Evolutionary conservation across 2,888 invertebrate species (phyloP), one percentile per base, ranked within the genome.

Genomic region (Xestia xanthographa): DNA sequence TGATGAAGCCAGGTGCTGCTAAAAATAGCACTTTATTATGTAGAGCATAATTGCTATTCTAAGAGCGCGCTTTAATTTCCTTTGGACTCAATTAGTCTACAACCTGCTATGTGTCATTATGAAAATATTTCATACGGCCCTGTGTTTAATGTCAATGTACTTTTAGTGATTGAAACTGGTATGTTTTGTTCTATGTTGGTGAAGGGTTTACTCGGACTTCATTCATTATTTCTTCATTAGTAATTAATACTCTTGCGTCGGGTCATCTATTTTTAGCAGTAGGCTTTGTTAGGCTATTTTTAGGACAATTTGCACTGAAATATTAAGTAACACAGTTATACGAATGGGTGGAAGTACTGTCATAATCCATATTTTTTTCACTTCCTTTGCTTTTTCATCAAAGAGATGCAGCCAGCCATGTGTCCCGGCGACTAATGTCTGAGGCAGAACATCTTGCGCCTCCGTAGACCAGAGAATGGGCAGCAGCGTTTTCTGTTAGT

Each of bases 61-160:
- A 89, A 87, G 86, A 89, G 90, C 89, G 89, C 84, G 89, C 90
- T 92, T 93, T 91, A 92, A 93, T 93, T 92, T 92, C 91, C 92
- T 92, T 88, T 72, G 75, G 83, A 86, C 85, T 81, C 87, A 90
- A 92, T 92, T 91, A 91, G 91, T 90, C 87, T 88, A 75, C 87
- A 90, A 87, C 79, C 88, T 90, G 90, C 89, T 87, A 86, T 81
- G 74, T 85, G 86, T 88, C 86, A 90, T 92, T 90, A 89, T 65
- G 26, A 41, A 69, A 69, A 48, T 78, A 71, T 71, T 67, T 65
- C 34, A 41, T 65, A 56, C 20, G 14, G 26, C 43, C 17, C 9
- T 60, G 43, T 58, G 2, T 62, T 72, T 58, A 66, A 77, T 68
- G 17, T 80, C 62, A 56, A 70, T 45, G 50, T 29, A 43, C 34